Evolutionary conservation across 1,140 invertebrate species (phyloP), one percentile per base, ranked within the genome.

Genomic region (Achatina immaculata): DNA sequence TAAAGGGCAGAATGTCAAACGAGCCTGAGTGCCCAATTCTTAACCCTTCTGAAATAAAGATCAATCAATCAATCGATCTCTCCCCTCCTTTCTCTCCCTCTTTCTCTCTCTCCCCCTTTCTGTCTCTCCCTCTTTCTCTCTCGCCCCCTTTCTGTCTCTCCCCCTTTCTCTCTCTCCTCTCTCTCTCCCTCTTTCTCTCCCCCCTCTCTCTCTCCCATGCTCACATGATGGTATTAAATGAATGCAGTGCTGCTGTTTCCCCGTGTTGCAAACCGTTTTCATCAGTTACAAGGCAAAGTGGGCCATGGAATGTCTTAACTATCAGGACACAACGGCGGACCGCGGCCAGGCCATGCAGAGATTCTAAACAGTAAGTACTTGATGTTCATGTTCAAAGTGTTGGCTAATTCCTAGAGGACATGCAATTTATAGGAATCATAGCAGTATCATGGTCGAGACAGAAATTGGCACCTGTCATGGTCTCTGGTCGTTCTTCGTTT

Each of bases 161-260:
- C 31, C 40, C 16, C 40, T 21, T 72, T 38, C 40, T 16, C 40
- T 24, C 40, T 16, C 40, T 24, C 40, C 31, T 72, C 31, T 72
- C 69, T 72, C 19, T 72, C 40, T 75, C 73, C 51, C 42, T 75
- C 42, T 51, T 24, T 75, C 42, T 75, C 14, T 51, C n/a, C n/a
- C n/a, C 42, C 51, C 42, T 75, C 42, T 48, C n/a, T 75, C 42
- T 75, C 42, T 75, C 42, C 51, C n/a, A 28, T 24, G 9, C 38
- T 72, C 40, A 40, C 19, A 19, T 72, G 31, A 16, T 72, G 14
- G 31, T 11, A 16, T 68, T 31, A 16, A 16, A 14, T 16, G 31
- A 68, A 68, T 16, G 31, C 24, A 24, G 48, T 51, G 24, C 11
- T 51, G 24, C 24, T 51, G 9, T 16, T 68, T 11, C 31, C 14